These are phyloP conservation scores for Morphnarchus princeps DNA, from an alignment of 2,113 vertebrate species.

Conservation along the genomic window DNA sequence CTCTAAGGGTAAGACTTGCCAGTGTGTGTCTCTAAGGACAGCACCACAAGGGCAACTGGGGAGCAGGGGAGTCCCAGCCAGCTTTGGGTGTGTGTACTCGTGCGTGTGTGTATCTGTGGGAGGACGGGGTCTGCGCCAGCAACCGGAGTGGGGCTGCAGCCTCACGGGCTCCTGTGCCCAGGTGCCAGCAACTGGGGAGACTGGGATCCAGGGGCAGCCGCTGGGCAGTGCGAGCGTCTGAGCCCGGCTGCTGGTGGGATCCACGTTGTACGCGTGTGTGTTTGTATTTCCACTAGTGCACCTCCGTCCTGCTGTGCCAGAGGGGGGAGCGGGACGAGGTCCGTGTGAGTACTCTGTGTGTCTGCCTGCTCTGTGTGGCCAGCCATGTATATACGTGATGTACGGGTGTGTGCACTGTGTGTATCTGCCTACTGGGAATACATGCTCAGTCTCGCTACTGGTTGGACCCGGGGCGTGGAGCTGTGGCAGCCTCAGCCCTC, in stretches of 20 bases:
- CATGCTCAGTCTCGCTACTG: accelerated
- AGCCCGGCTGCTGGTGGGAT: neutral
- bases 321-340: neutral
- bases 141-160: neutral
- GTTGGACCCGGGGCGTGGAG: neutral
- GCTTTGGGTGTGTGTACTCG: neutral
- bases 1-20: neutral
- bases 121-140: neutral
- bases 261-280: accelerated
- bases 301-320: neutral
- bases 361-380: neutral
- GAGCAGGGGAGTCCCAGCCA: neutral
- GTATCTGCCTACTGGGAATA: neutral
- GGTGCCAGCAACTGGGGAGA: neutral
- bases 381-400: accelerated
- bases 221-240: neutral
- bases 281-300: neutral
- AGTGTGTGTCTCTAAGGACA: neutral
- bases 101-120: too few relatives aligned
- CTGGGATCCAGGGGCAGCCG: neutral
- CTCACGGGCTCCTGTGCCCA: accelerated
- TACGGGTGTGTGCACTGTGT: neutral
- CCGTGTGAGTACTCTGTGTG: neutral
- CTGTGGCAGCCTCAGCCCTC: neutral
- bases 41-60: accelerated